Evolutionary conservation across 2,888 invertebrate genomes (phyloP).

Genomic region (Euzetes globulus): DNA sequence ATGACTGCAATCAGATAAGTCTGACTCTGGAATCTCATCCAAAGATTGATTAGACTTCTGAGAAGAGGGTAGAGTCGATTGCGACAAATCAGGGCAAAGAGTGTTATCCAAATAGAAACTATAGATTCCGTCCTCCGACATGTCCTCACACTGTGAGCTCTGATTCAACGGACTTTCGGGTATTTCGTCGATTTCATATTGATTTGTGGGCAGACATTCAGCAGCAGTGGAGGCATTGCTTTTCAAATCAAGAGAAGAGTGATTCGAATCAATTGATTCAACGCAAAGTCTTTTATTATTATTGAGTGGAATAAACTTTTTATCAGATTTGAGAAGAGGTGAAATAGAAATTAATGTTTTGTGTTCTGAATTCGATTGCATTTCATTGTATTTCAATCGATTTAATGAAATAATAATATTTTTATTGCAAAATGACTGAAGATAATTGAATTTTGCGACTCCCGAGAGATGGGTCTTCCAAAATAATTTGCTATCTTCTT

Average conservation of each 20-base stretch:
- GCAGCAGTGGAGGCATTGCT: constrained; percentile 1
- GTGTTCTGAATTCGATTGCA: not conserved
- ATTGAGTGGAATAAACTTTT: not conserved
- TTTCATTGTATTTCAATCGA: not conserved
- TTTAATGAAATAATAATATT: not conserved
- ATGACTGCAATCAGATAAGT: not conserved
- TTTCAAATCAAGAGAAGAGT: not conserved
- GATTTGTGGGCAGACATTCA: not conserved
- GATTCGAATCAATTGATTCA: not conserved
- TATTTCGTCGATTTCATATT: constrained; percentile 5
- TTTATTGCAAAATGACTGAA: constrained; percentile 27
- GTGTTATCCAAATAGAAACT: constrained; percentile 18
- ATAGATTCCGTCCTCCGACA: not conserved
- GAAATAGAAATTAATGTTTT: not conserved
- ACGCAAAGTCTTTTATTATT: constrained; percentile 12
- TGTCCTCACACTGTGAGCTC: not conserved
- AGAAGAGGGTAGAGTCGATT: not conserved
- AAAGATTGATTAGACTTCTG: not conserved
- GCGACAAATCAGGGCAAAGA: not conserved
- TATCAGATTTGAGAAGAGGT: not conserved
- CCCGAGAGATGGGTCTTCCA: not conserved
- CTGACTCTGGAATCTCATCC: not conserved
- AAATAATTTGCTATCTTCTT: not conserved
- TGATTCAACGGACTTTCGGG: constrained; percentile 17
- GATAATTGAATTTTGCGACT: not conserved